These are phyloP conservation scores for Dolichallabes microphthalmus DNA, from an alignment of 2,113 vertebrate genomes.

Conservation along the genomic window DNA sequence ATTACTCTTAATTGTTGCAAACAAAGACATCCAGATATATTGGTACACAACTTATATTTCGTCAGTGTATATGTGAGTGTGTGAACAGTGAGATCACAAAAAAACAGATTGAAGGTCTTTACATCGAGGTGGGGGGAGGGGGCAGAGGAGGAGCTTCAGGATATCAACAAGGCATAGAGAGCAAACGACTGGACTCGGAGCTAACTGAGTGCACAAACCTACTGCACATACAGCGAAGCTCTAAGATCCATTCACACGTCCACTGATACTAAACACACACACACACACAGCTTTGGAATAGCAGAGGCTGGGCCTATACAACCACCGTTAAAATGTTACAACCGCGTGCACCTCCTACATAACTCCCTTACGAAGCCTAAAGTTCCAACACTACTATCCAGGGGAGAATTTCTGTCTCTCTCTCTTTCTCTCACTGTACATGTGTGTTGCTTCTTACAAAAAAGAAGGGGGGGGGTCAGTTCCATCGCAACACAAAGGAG, in stretches of 20 bases:
- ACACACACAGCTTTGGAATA: constrained; percentile 47
- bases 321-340: constrained; percentile 41
- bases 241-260: constrained; percentile 29
- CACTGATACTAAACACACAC: constrained; percentile 47
- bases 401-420: neutral
- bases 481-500: neutral
- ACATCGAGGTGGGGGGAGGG: constrained; percentile 53
- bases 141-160: constrained; percentile 52
- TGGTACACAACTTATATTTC: constrained; percentile 75
- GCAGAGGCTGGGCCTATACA: constrained; percentile 38
- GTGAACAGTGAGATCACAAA: constrained; percentile 74
- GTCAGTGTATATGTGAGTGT: constrained; percentile 68
- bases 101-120: constrained; percentile 69
- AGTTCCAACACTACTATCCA: constrained; percentile 2
- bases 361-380: constrained; percentile 21
- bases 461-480: neutral
- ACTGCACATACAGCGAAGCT: constrained; percentile 43
- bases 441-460: neutral
- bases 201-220: constrained; percentile 43
- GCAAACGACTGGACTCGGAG: constrained; percentile 54
- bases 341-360: constrained; percentile 37
- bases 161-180: constrained; percentile 75
- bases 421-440: neutral
- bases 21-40: constrained; percentile 81
- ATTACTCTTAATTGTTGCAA: constrained; percentile 78